Percentiles rank a stretch among this genome's conserved stretches.
Evolutionary conservation across 2,888 invertebrate genomes (phyloP).

Genomic region (Idaea dimidiata): DNA sequence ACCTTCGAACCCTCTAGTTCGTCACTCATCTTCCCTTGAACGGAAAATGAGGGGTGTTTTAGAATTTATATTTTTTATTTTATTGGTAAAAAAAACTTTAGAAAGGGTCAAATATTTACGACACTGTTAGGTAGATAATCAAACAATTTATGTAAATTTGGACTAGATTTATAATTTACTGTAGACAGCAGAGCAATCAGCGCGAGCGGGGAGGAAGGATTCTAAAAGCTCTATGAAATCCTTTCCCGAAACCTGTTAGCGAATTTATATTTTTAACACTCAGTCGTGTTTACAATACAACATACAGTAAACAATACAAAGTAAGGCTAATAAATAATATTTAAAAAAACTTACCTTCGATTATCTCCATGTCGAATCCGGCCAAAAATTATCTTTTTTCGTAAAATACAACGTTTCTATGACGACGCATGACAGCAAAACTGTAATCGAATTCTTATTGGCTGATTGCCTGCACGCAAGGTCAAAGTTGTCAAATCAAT

Average conservation of each 20-base stretch:
- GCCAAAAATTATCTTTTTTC: conserved; percentile 57
- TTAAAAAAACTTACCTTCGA: conserved; percentile 62
- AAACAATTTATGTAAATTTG: background rate
- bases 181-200: background rate
- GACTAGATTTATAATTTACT: background rate
- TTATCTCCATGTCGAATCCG: conserved; percentile 73
- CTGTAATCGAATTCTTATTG: conserved; percentile 56
- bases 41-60: too few species aligned
- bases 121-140: too few species aligned
- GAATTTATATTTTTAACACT: conserved; percentile 9
- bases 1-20: too few species aligned
- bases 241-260: conserved; percentile 38
- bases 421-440: conserved; percentile 78
- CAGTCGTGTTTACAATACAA: background rate
- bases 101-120: too few species aligned
- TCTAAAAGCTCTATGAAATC: conserved; percentile 3
- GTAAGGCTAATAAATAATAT: conserved; percentile 24
- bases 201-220: background rate
- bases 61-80: too few species aligned
- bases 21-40: too few species aligned
- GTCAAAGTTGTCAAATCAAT: conserved; percentile 13
- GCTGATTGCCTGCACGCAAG: conserved; percentile 14
- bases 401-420: conserved; percentile 76
- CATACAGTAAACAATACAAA: background rate
- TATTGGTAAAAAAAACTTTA: too few species aligned